Conservation (phyloP, 2,113 vertebrate species). For the Lepidothrix coronata region DNA sequence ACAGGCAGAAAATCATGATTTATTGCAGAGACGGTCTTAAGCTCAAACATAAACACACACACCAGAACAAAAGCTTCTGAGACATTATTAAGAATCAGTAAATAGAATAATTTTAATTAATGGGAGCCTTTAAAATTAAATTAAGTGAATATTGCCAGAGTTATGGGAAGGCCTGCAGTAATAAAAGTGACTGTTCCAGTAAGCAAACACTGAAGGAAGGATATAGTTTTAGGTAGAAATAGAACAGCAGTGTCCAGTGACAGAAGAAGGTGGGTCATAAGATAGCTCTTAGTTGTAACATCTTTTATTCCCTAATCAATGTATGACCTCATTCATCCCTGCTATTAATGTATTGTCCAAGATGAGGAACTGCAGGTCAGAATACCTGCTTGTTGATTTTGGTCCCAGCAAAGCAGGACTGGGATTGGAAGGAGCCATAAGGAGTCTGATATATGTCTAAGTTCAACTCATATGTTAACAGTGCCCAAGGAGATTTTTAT, state of each 20-base stretch:
- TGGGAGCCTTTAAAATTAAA: neutral
- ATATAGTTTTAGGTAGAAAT: neutral
- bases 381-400: neutral
- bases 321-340: neutral
- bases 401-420: neutral
- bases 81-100: conserved; percentile 6
- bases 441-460: neutral
- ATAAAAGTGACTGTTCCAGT: neutral
- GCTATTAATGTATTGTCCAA: neutral
- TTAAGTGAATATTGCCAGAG: neutral
- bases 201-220: neutral
- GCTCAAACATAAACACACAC: neutral
- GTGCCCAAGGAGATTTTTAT: neutral
- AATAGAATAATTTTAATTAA: conserved; percentile 14
- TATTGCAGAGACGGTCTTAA: neutral
- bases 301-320: neutral
- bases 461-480: neutral
- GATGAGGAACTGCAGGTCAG: neutral
- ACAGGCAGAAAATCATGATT: conserved; percentile 59
- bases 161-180: neutral
- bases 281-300: neutral
- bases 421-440: neutral
- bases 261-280: neutral
- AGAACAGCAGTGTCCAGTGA: neutral
- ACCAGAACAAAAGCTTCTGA: conserved; percentile 8